Percentiles rank a stretch among this genome's conserved stretches.
phyloP scores from a whole-genome alignment of 2,797 vertebrate species.

The Alcedo quadribrachys region DNA sequence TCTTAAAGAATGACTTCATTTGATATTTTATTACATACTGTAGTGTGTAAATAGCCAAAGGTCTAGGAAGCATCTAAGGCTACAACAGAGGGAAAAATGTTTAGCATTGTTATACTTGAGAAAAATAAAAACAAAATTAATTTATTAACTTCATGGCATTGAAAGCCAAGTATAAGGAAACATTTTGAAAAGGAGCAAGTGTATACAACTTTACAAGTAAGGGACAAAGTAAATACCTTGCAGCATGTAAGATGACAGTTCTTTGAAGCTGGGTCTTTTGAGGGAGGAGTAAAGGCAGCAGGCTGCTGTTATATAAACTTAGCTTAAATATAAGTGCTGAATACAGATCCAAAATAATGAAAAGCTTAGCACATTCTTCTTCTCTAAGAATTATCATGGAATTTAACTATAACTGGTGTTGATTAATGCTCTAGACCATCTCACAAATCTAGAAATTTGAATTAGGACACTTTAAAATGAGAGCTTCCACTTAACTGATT shows the following conservation, averaged over 20 bases:
- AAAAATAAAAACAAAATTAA: background rate
- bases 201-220: background rate
- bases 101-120: background rate
- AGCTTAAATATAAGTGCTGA: background rate
- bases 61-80: background rate
- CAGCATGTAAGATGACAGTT: background rate
- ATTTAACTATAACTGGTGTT: background rate
- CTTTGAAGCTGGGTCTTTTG: background rate
- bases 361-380: background rate
- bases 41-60: background rate
- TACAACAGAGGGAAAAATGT: background rate
- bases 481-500: background rate
- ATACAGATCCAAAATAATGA: background rate
- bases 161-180: background rate
- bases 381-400: background rate
- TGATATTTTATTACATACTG: background rate
- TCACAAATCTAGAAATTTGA: background rate
- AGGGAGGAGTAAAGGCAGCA: background rate
- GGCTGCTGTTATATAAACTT: background rate
- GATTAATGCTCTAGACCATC: background rate
- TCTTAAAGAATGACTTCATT: background rate
- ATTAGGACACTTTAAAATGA: background rate
- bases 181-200: background rate
- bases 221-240: background rate
- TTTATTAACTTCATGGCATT: background rate